Conservation (phyloP, 92 coral and sea anemone species). For the Metridium senile region DNA sequence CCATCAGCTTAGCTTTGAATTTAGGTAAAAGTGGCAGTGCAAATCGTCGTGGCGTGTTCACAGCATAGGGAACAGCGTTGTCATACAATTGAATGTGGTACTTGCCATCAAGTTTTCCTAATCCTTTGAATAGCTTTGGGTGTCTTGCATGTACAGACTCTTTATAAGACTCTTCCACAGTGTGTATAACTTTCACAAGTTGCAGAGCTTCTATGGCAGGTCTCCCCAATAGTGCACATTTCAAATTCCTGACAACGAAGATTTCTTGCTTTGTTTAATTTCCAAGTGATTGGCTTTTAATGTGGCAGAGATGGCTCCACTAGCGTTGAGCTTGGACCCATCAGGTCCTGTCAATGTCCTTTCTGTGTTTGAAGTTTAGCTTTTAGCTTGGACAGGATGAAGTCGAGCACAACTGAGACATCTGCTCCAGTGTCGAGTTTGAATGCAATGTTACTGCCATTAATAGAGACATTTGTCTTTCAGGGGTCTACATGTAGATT, state of each 20-base stretch:
- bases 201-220: background rate
- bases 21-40: conserved; percentile 44
- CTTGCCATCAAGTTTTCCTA: conserved; percentile 20
- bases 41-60: conserved; percentile 42
- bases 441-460: background rate
- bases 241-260: background rate
- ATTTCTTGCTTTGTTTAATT: background rate
- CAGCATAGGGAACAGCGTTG: conserved; percentile 43
- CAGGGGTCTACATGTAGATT: background rate
- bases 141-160: background rate
- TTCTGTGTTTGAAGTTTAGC: too few species aligned
- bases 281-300: background rate
- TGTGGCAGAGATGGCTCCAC: background rate
- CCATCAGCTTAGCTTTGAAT: conserved; percentile 35
- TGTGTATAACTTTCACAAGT: background rate
- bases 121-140: background rate
- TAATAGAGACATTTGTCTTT: background rate
- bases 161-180: background rate
- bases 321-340: background rate
- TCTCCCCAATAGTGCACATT: background rate
- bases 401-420: background rate
- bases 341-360: conserved; percentile 3
- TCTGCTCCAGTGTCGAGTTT: background rate
- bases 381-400: background rate
- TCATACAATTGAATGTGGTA: conserved; percentile 43